Evolutionary conservation across 2,888 invertebrate genomes (phyloP), one percentile per base, ranked within the genome.

Genomic region (Dusona sp.): DNA sequence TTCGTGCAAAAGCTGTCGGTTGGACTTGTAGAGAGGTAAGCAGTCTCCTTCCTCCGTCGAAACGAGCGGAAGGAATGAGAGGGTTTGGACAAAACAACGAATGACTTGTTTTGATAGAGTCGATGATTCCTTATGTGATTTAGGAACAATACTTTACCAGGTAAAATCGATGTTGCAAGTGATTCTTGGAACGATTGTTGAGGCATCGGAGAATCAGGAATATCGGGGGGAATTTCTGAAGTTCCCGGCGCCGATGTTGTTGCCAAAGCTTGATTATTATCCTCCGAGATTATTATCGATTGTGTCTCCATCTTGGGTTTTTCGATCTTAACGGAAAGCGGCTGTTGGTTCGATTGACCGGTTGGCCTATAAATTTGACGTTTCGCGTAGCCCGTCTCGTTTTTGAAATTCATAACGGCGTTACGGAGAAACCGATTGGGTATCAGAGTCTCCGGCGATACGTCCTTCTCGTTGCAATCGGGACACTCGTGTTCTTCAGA

Each of bases 401-500:
- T 98, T 90, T 97, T 97, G 93, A 98, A 99, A 90, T 97, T 97
- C 80, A 97, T 96, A 0, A 99, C 99, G 0, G 98, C 97, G 90
- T 97, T 98, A 68, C 99, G 96, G 84, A 99, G 94, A 95, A 98
- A 98, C 90, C 98, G 96, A 93, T 99, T 99, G 3, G 99, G 98
- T 90, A 99, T 98, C 64, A 99, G 95, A 1, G 98, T 98, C 72
- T 98, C 98, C 0, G 99, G 99, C 0, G 98, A 98, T 68, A 98
- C 97, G 91, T 98, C 98, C 91, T 97, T 97, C 93, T 99, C 98
- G 83, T 97, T 97, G 93, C 99, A 99, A 91, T 98, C 97, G 0
- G 99, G 99, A 94, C 99, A 99, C 93, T 98, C 98, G 91, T 98
- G 98, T 87, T 99, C 98, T 92, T 99, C 99, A 0, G 98, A 98